A percentile compares a stretch with the other conserved stretches of the same genome.
Evolutionary conservation across 2,888 invertebrate species (phyloP).

Genomic region (Sceliomorpha sp.): DNA sequence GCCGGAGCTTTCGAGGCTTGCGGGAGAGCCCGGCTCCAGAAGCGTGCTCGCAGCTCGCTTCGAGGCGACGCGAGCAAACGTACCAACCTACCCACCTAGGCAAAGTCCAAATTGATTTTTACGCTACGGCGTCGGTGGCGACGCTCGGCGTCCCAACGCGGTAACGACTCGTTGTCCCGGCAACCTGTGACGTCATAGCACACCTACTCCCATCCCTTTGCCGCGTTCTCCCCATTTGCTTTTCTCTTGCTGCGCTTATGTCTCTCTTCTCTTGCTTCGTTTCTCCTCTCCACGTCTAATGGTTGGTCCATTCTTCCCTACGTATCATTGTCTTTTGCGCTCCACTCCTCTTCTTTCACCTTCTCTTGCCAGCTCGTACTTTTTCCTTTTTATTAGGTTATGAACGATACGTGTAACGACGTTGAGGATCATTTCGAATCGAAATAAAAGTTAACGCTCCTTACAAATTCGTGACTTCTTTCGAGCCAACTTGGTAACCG

Average conservation of each 20-base stretch:
- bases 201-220: conserved; percentile 48
- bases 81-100: conserved; percentile 65
- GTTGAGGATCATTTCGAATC: neutral
- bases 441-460: too few species aligned
- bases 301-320: conserved; percentile 33
- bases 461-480: neutral
- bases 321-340: conserved; percentile 25
- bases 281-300: conserved; percentile 25
- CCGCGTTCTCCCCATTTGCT: conserved; percentile 32
- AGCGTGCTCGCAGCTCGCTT: conserved; percentile 57
- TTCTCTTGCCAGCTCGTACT: conserved; percentile 3
- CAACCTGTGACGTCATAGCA: conserved; percentile 75
- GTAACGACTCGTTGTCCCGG: conserved; percentile 74
- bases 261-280: conserved; percentile 13
- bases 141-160: conserved; percentile 72
- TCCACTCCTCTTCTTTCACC: conserved; percentile 20
- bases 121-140: conserved; percentile 75
- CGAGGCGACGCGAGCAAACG: conserved; percentile 51
- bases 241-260: conserved; percentile 21
- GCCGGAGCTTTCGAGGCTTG: conserved; percentile 65
- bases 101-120: conserved; percentile 80
- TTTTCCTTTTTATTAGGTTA: too few species aligned
- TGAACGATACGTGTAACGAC: too few species aligned
- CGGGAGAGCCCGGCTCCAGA: conserved; percentile 58
- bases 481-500: conserved; percentile 2